Evolutionary conservation across 2,888 invertebrate species (phyloP).

Genomic region (Drosophila kanekoi): DNA sequence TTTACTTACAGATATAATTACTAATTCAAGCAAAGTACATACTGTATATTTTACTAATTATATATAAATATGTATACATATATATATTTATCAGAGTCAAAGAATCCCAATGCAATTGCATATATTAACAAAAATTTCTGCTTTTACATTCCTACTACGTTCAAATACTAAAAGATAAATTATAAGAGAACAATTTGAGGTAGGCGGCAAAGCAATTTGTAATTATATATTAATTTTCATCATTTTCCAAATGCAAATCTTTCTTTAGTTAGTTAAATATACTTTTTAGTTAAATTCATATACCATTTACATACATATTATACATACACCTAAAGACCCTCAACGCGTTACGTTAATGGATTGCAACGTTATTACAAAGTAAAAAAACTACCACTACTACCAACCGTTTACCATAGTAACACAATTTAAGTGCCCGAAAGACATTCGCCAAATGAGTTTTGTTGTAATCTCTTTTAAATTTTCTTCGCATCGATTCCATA

Average conservation of each 20-base stretch:
- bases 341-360: conserved; percentile 37
- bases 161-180: conserved; percentile 52
- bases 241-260: conserved; percentile 12
- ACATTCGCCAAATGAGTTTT: conserved; percentile 42
- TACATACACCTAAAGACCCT: conserved; percentile 11
- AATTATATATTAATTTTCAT: conserved; percentile 25
- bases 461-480: conserved; percentile 73
- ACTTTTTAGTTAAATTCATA: conserved; percentile 22
- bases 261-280: conserved; percentile 17
- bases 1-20: conserved; percentile 84
- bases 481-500: conserved; percentile 76
- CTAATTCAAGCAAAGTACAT: conserved; percentile 73
- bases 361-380: conserved; percentile 27
- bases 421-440: conserved; percentile 17
- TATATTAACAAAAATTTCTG: conserved; percentile 61
- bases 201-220: conserved; percentile 68
- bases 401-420: conserved; percentile 18
- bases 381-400: conserved; percentile 17
- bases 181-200: conserved; percentile 65
- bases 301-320: conserved; percentile 3
- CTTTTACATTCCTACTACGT: conserved; percentile 74
- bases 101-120: conserved; percentile 48
- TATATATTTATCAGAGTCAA: conserved; percentile 50
- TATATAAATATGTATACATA: conserved; percentile 42
- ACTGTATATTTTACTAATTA: conserved; percentile 71